Evolutionary conservation across 2,113 vertebrate species (phyloP).

Genomic region (Sakesphorus luctuosus): DNA sequence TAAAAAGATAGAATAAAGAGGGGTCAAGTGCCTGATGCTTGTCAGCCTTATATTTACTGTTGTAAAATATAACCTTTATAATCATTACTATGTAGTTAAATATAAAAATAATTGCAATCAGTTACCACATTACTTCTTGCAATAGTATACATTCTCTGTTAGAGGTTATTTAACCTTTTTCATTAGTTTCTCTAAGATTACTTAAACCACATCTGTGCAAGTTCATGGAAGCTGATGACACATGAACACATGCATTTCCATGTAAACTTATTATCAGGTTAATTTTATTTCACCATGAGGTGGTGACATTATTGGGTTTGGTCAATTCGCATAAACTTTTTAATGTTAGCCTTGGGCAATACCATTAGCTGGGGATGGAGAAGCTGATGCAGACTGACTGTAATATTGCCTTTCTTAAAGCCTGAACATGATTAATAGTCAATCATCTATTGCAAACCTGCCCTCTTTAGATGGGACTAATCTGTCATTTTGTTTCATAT

Average conservation of each 20-base stretch:
- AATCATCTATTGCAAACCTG: constrained; percentile 20
- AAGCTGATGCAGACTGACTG: background rate
- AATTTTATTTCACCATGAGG: constrained; percentile 23
- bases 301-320: background rate
- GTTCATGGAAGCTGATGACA: background rate
- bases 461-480: constrained; percentile 51
- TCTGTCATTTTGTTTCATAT: constrained; percentile 60
- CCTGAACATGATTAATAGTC: constrained; percentile 28
- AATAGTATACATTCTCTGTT: background rate
- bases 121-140: background rate
- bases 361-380: background rate
- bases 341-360: background rate
- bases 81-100: constrained; percentile 38
- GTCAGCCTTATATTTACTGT: background rate
- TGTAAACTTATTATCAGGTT: background rate
- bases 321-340: background rate
- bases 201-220: background rate
- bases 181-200: background rate
- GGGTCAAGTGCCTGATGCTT: background rate
- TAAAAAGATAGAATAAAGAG: background rate
- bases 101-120: constrained; percentile 36
- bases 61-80: constrained; percentile 42
- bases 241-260: background rate
- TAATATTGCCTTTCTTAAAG: constrained; percentile 22
- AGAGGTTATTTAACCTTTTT: background rate